Evolutionary conservation across 1,140 invertebrate species (phyloP).

Genomic region (Drosophila mauritiana): DNA sequence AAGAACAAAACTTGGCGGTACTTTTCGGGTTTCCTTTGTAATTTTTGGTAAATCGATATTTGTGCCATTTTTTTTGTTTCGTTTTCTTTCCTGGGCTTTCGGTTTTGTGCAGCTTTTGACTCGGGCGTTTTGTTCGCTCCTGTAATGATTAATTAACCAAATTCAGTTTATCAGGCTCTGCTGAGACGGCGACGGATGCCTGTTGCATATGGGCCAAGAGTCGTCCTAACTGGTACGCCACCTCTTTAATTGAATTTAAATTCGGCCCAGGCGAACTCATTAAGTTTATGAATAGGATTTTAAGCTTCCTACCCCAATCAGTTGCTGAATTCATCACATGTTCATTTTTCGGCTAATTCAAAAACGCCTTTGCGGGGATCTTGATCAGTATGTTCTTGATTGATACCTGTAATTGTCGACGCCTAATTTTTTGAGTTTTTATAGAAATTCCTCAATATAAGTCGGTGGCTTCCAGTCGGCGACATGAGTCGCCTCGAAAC

Average conservation of each 20-base stretch:
- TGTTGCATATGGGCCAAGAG: slow-evolving; percentile 49
- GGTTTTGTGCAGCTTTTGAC: slow-evolving; percentile 57
- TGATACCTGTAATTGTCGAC: slow-evolving; percentile 38
- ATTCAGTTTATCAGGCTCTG: slow-evolving; percentile 47
- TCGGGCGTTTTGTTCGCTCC: slow-evolving; percentile 41
- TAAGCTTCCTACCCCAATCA: slow-evolving; percentile 57
- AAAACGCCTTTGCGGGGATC: neutral
- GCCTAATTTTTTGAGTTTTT: neutral
- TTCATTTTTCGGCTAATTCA: slow-evolving; percentile 19
- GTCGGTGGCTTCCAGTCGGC: neutral
- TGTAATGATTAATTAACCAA: slow-evolving; percentile 76
- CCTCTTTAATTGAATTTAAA: slow-evolving; percentile 52
- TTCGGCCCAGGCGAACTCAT: slow-evolving; percentile 56
- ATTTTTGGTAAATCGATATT: slow-evolving; percentile 71
- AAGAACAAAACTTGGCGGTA: slow-evolving; percentile 58
- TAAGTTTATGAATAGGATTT: slow-evolving; percentile 69
- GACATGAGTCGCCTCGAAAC: neutral
- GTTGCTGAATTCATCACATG: slow-evolving; percentile 57
- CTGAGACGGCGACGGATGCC: slow-evolving; percentile 34
- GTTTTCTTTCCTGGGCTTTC: slow-evolving; percentile 18
- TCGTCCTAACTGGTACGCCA: slow-evolving; percentile 17
- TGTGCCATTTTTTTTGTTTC: slow-evolving; percentile 68
- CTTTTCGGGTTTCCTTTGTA: slow-evolving; percentile 64
- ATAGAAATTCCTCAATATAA: neutral
- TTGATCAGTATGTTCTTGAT: slow-evolving; percentile 31